Evolutionary conservation across 1,140 invertebrate species (phyloP).

Genomic region (Apis laboriosa): DNA sequence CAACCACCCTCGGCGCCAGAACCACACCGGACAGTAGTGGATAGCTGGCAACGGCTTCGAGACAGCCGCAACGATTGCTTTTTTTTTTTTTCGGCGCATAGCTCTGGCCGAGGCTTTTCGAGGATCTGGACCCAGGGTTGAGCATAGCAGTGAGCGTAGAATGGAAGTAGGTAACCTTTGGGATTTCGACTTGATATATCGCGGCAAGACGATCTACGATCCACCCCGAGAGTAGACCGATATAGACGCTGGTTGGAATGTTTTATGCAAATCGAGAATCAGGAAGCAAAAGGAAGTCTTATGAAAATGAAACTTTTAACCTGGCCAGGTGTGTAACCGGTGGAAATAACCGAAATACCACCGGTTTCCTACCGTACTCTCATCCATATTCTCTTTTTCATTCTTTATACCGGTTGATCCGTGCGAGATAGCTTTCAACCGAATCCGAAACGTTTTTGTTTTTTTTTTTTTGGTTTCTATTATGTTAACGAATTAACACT

Average conservation of each 20-base stretch:
- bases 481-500: too few species aligned
- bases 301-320: conserved; percentile 38
- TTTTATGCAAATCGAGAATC: conserved; percentile 54
- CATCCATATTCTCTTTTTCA: background rate
- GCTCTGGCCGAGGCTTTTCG: conserved; percentile 17
- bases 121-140: background rate
- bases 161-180: conserved; percentile 45
- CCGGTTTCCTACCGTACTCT: background rate
- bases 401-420: too few species aligned
- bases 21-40: background rate
- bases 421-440: too few species aligned
- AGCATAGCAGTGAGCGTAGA: background rate
- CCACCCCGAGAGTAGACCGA: conserved; percentile 10
- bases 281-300: conserved; percentile 39
- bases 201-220: conserved; percentile 47
- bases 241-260: conserved; percentile 27
- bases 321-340: conserved; percentile 10
- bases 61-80: conserved; percentile 6
- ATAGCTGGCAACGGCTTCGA: background rate
- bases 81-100: conserved; percentile 19
- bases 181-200: conserved; percentile 47
- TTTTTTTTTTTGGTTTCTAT: too few species aligned
- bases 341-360: conserved; percentile 27
- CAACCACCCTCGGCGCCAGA: background rate
- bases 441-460: too few species aligned